Conservation (phyloP, 2,888 invertebrate species). For the Itoplectis maculator region DNA sequence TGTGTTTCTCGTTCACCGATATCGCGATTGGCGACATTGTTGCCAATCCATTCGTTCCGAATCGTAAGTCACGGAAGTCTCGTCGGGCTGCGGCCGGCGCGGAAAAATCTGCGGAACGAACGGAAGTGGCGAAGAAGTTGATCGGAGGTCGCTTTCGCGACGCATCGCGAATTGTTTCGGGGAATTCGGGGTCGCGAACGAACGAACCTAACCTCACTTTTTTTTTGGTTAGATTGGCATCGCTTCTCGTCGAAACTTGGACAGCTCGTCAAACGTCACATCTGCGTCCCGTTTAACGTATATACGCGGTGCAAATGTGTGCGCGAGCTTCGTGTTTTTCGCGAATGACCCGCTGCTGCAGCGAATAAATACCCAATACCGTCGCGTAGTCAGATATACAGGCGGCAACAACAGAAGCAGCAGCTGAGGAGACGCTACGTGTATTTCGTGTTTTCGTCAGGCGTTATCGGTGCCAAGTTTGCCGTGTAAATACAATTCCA, state of each 20-base stretch:
- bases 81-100: no score
- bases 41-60: slow-evolving; percentile 32
- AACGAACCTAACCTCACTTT: slow-evolving; percentile 61
- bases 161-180: neutral
- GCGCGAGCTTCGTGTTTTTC: slow-evolving; percentile 29
- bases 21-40: slow-evolving; percentile 40
- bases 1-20: slow-evolving; percentile 54
- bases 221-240: slow-evolving; percentile 32
- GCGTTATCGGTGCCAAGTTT: neutral
- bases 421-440: slow-evolving; percentile 5
- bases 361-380: slow-evolving; percentile 19
- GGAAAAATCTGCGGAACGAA: neutral
- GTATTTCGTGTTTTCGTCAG: slow-evolving; percentile 39
- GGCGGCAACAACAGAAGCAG: no score
- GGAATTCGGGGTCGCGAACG: neutral
- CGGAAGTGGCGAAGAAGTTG: no score
- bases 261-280: slow-evolving; percentile 49
- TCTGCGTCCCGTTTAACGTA: neutral
- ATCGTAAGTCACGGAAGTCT: neutral
- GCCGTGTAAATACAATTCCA: no score
- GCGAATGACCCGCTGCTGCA: slow-evolving; percentile 1
- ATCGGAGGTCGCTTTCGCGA: no score
- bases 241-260: slow-evolving; percentile 33
- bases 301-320: neutral
- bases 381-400: slow-evolving; percentile 20